A percentile compares a stretch with the other conserved stretches of the same genome.
phyloP scores from a whole-genome alignment of 2,113 vertebrate genomes.

The Aepyceros melampus region DNA sequence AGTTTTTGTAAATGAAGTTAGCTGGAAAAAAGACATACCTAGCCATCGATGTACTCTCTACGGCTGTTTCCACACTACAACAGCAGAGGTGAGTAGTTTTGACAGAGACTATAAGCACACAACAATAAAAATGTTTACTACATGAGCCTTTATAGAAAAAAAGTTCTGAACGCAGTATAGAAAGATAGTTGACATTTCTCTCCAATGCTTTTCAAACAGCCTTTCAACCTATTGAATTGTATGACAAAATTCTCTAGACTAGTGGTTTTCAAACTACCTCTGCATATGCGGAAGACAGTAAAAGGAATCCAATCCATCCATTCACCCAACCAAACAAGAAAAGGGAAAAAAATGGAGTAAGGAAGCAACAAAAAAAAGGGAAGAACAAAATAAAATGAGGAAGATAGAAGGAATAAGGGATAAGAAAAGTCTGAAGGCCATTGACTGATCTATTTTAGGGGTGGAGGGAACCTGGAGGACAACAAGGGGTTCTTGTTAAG shows the following conservation, averaged over 20 bases:
- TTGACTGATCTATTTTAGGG: background rate
- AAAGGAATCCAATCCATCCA: background rate
- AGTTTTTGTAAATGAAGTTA: background rate
- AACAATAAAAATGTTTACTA: background rate
- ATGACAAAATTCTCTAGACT: background rate
- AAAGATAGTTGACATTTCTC: background rate
- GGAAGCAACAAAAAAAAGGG: background rate
- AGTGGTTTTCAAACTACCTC: background rate
- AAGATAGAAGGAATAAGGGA: background rate
- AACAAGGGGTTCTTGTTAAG: background rate
- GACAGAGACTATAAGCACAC: background rate
- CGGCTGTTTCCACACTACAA: background rate
- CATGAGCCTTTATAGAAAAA: background rate
- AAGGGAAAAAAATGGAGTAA: background rate
- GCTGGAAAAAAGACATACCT: background rate
- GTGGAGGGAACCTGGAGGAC: background rate
- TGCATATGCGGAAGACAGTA: background rate
- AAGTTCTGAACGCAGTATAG: background rate
- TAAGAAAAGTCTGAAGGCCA: background rate
- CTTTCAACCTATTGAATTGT: background rate
- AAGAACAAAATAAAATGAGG: background rate
- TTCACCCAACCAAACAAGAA: background rate
- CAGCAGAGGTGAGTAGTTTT: background rate
- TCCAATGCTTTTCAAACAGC: background rate
- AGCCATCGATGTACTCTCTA: background rate